Base-by-base conservation (phyloP, 2,113 vertebrate species). In the Perccottus glenii region DNA sequence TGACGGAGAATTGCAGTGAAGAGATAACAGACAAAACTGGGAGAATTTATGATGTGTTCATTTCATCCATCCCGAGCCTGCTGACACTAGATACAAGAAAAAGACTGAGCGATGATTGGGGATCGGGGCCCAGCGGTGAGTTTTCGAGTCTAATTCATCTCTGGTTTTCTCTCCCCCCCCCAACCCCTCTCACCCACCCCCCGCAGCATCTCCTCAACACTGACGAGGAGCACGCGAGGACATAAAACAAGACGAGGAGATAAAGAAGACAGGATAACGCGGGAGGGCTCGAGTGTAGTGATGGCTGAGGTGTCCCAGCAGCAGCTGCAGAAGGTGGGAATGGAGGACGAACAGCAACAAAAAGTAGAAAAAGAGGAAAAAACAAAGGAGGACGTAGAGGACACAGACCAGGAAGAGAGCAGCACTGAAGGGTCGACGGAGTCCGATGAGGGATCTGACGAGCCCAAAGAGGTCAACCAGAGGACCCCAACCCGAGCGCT, bases 281-380 rank as follows among this genome's bases (percentile, higher is more conserved):
- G 19, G 44, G 48, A 75, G 51, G 55, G 61, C n/a, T 60, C 61
- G 73, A 52, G 35, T 46, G 66, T 6, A 40, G 70, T 2, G 56
- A 96, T 97, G 96, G 96, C 96, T 53, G 95, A 96, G 75, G 93
- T 91, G 10, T 79, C 92, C 6, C 68, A 90, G 78, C 94, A 95
- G 49, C 88, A 91, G 45, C 89, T 76, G 53, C 70, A 67, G 67
- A 53, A 76, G 49, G 38, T 78, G 66, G 35, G 32, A 9, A 15
- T n/a, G 52, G 52, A 55, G 36, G 52, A 55, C 3, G 33, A 64
- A 50, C n/a, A 55, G 40, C 1, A 56, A 48, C 0, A 72, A 16
- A 2, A 70, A 50, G n/a, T 43, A 4, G 32, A 70, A 35, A 12
- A 69, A 4, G 55, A 66, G 16, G 15, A 59, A 46, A 15, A 55